A percentile compares a stretch with the other conserved stretches of the same genome.
phyloP scores from a whole-genome alignment of 2,888 invertebrate species.

The Netelia fuscicornis region DNA sequence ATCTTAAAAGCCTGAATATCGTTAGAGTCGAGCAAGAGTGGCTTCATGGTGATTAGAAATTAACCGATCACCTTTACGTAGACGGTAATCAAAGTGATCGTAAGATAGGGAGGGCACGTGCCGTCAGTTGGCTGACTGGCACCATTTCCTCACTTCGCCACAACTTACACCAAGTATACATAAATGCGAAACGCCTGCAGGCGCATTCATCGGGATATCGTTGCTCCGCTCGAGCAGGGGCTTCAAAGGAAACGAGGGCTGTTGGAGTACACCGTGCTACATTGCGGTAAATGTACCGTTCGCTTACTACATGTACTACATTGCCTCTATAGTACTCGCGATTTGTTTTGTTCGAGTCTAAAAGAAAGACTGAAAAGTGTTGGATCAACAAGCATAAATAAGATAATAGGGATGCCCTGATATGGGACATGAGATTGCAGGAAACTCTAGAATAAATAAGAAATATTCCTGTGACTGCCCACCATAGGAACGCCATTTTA shows the following conservation, averaged over 20 bases:
- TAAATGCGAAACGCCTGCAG: background rate
- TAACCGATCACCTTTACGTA: conserved; percentile 72
- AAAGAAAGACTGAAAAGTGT: background rate
- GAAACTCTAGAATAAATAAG: too few relatives aligned
- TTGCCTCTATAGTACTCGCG: background rate
- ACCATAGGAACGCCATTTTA: too few relatives aligned
- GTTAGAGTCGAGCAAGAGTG: background rate
- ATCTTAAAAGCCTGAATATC: background rate
- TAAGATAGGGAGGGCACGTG: conserved; percentile 13
- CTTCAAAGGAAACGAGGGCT: conserved; percentile 10
- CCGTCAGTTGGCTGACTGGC: background rate
- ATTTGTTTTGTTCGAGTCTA: background rate
- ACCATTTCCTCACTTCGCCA: background rate
- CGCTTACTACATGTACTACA: background rate
- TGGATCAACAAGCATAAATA: too few relatives aligned
- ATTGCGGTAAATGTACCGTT: background rate
- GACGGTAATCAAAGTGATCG: background rate
- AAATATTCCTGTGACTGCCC: too few relatives aligned
- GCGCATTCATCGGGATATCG: conserved; percentile 10
- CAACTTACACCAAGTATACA: background rate
- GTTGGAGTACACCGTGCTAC: conserved; percentile 1
- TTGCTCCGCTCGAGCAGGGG: conserved; percentile 3
- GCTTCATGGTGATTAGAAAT: conserved; percentile 64
- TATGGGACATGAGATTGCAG: too few relatives aligned
- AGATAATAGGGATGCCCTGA: too few relatives aligned